These are phyloP conservation scores for Tragulus kanchil DNA, from an alignment of 2,113 vertebrate species.

Conservation along the genomic window DNA sequence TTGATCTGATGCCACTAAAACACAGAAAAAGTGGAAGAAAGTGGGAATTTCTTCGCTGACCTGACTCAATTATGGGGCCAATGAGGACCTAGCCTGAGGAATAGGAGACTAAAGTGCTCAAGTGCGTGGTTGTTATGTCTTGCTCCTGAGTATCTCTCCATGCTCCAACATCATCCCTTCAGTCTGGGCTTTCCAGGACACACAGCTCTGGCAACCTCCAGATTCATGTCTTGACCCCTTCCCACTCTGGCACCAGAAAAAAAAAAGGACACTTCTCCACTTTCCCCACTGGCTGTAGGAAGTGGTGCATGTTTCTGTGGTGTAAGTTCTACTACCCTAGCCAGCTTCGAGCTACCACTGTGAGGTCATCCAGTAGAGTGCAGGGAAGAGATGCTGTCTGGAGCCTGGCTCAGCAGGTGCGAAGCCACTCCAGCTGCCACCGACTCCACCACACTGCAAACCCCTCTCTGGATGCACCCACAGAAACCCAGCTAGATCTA, in stretches of 20 bases:
- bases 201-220: neutral
- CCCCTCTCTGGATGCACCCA: neutral
- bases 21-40: neutral
- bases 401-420: neutral
- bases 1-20: neutral
- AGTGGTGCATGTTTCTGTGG: neutral
- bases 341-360: neutral
- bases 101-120: neutral
- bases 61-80: neutral
- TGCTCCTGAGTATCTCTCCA: neutral
- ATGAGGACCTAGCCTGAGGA: neutral
- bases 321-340: neutral
- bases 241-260: neutral
- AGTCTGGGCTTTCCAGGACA: constrained; percentile 13
- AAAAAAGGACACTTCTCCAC: neutral
- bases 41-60: neutral
- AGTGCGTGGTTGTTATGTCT: neutral
- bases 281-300: neutral
- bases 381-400: neutral
- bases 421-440: neutral
- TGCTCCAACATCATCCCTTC: neutral
- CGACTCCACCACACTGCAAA: neutral
- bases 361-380: neutral
- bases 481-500: neutral
- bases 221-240: neutral